Percentiles rank a stretch among this genome's conserved stretches.
These are phyloP conservation scores for Drosophila bocki DNA, from an alignment of 1,140 invertebrate genomes.

Conservation along the genomic window DNA sequence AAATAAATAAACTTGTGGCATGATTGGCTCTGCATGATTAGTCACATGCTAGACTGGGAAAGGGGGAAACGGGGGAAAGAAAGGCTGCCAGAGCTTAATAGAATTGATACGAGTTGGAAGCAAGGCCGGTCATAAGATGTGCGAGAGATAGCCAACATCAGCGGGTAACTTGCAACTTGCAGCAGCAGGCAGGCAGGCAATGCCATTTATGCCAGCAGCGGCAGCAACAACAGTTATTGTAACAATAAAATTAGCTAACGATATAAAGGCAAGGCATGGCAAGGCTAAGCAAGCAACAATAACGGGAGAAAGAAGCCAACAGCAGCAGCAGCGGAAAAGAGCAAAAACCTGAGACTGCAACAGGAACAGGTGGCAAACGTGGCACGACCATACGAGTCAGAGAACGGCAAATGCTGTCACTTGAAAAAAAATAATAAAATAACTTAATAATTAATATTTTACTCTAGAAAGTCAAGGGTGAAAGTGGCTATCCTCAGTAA, in stretches of 20 bases:
- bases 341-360: slow-evolving; percentile 35
- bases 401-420: slow-evolving; percentile 61
- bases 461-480: too few species aligned
- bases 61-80: slow-evolving; percentile 4
- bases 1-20: slow-evolving; percentile 83
- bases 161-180: slow-evolving; percentile 31
- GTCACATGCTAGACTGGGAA: slow-evolving; percentile 68
- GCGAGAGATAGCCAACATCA: slow-evolving; percentile 72
- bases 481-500: too few species aligned
- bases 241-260: slow-evolving; percentile 84
- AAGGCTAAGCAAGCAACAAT: slow-evolving; percentile 76
- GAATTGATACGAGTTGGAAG: slow-evolving; percentile 76
- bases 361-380: slow-evolving; percentile 80
- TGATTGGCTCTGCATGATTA: slow-evolving; percentile 83
- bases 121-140: slow-evolving; percentile 78
- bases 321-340: slow-evolving; percentile 26
- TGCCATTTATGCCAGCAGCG: slow-evolving; percentile 66
- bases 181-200: slow-evolving; percentile 35
- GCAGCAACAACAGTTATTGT: slow-evolving; percentile 80
- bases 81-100: slow-evolving; percentile 73
- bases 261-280: slow-evolving; percentile 69
- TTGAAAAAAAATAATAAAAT: slow-evolving; percentile 11
- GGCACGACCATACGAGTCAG: slow-evolving; percentile 61
- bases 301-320: slow-evolving; percentile 72
- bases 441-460: not conserved